These are phyloP conservation scores for Platycheirus rosarum DNA, from an alignment of 2,888 invertebrate species.

Conservation along the genomic window DNA sequence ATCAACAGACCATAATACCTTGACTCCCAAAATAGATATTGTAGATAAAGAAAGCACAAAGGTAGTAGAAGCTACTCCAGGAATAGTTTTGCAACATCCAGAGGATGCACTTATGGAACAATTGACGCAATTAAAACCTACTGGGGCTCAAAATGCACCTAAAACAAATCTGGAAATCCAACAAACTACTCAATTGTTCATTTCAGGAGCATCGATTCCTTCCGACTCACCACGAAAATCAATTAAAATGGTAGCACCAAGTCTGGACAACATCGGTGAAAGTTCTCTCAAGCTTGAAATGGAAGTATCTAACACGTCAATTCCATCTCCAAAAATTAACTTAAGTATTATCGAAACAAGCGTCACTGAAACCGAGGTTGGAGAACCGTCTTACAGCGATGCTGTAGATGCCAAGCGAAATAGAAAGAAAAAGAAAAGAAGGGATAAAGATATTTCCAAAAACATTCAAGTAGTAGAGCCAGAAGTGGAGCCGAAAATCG, in stretches of 20 bases:
- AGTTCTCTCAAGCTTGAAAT: slow-evolving; percentile 79
- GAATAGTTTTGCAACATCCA: neutral
- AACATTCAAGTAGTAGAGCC: slow-evolving; percentile 45
- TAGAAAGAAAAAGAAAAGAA: slow-evolving; percentile 87
- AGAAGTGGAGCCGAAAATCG: neutral
- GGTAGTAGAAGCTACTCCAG: neutral
- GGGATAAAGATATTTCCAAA: slow-evolving; percentile 79
- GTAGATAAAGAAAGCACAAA: neutral
- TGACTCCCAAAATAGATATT: neutral
- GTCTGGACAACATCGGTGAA: slow-evolving; percentile 81
- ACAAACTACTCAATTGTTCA: slow-evolving; percentile 80
- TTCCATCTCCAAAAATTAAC: slow-evolving; percentile 77
- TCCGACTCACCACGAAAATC: slow-evolving; percentile 77
- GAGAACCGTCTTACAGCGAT: slow-evolving; percentile 75
- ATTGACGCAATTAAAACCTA: neutral
- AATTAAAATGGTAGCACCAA: slow-evolving; percentile 80
- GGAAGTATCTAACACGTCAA: slow-evolving; percentile 59
- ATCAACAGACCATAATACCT: neutral
- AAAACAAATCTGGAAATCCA: slow-evolving; percentile 76
- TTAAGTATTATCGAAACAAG: slow-evolving; percentile 81
- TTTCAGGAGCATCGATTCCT: slow-evolving; percentile 78
- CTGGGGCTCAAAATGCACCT: neutral
- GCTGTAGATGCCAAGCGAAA: slow-evolving; percentile 84
- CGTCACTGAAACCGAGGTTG: slow-evolving; percentile 60
- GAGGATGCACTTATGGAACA: neutral